Evolutionary conservation across 1,140 invertebrate species (phyloP), one percentile per base, ranked within the genome.

Genomic region (Drosophila bocki): DNA sequence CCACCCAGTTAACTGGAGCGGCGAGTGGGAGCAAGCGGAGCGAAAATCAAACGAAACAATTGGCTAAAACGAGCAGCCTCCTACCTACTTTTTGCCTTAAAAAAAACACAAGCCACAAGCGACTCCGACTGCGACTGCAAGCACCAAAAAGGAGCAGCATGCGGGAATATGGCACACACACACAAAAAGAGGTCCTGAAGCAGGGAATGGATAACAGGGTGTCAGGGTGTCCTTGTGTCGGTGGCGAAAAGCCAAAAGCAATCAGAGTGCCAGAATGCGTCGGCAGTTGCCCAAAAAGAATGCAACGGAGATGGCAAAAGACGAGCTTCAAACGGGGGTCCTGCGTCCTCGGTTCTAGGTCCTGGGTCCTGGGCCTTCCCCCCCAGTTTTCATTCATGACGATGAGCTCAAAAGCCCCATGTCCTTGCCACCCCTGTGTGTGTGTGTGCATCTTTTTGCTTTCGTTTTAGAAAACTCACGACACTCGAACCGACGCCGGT

Each of bases 391-490:
- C 83, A 87, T 87, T 87, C 80, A 87, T 87, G 80, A 62, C 83
- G 68, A 62, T 75, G 59, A 80, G 69, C 83, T 79, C 83, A 57
- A 26, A 58, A 63, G 74, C 70, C 50, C 42, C 62, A 60, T 78
- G 59, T 80, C 67, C 82, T 80, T 84, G 81, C 71, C 45, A 48
- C 59, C 22, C n/a, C 60, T 51, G 47, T 22, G 15, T 45, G 29
- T 53, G 75, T 61, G 63, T 78, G 32, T 81, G 85, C 82, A 90
- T 85, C 81, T 90, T 90, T 90, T 90, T 90, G 85, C 85, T 90
- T 77, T 82, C 78, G 82, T 90, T 90, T 90, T 90, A 90, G 85
- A 90, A 85, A 85, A 80, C 76, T 83, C 75, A 88, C 84, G 84
- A 88, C 84, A 88, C 80, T 88, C 78, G 45, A 58, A 79, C 69